Percentiles rank a stretch among this genome's conserved stretches.
phyloP scores from a whole-genome alignment of 1,140 invertebrate species.

The Zaprionus taronus region DNA sequence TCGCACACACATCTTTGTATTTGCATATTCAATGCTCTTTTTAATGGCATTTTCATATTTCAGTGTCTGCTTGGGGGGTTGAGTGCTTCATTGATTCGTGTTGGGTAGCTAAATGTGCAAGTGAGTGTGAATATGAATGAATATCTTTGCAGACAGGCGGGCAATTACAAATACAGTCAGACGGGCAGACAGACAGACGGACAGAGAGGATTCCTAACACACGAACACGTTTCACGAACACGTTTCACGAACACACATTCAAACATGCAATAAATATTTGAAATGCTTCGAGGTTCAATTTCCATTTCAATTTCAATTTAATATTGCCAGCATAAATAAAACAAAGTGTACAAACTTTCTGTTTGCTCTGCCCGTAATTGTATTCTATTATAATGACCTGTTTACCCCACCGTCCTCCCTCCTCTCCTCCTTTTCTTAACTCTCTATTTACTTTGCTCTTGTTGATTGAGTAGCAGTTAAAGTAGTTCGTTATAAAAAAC shows the following conservation, averaged over 20 bases:
- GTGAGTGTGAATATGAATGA: not conserved
- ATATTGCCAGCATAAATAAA: not conserved
- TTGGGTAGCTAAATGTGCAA: not conserved
- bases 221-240: too few relatives aligned
- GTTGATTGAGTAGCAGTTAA: not conserved
- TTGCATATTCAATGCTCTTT: constrained; percentile 3
- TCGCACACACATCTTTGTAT: not conserved
- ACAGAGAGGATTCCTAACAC: not conserved
- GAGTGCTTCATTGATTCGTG: constrained; percentile 9
- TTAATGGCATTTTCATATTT: constrained; percentile 5
- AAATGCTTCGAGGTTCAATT: not conserved
- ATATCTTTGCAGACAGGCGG: constrained; percentile 7
- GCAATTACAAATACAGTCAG: not conserved
- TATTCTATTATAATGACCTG: not conserved
- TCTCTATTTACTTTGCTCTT: too few relatives aligned
- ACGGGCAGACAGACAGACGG: too few relatives aligned
- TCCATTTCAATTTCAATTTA: not conserved
- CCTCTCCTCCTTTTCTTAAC: too few relatives aligned
- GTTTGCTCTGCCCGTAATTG: not conserved
- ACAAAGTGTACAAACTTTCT: not conserved
- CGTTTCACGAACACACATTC: too few relatives aligned
- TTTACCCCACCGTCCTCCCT: not conserved
- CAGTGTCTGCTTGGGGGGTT: not conserved
- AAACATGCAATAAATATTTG: not conserved
- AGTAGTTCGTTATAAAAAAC: not conserved